Evolutionary conservation across 2,113 vertebrate species (phyloP).

Genomic region (Saccopteryx leptura): DNA sequence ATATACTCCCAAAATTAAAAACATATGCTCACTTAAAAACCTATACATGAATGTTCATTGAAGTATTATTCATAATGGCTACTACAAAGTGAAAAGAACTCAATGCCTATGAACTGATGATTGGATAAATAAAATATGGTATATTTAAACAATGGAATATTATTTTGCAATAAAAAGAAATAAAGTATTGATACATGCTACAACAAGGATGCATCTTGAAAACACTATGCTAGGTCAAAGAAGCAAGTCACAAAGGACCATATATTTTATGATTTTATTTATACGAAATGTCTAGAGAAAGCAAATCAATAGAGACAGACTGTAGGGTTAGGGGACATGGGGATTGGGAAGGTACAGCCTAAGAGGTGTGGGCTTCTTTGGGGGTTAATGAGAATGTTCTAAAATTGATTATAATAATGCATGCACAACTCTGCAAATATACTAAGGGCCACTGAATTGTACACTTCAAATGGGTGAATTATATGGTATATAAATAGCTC

Average conservation of each 20-base stretch:
- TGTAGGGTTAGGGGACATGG: not conserved
- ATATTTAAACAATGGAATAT: not conserved
- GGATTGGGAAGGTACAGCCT: not conserved
- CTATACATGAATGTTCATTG: not conserved
- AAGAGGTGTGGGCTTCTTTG: not conserved
- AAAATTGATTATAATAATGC: not conserved
- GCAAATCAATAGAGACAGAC: not conserved
- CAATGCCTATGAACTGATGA: not conserved
- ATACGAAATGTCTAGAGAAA: not conserved
- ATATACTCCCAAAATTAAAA: conserved; percentile 12
- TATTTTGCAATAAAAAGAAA: conserved; percentile 22
- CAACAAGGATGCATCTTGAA: not conserved
- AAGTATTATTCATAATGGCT: not conserved
- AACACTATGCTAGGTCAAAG: not conserved
- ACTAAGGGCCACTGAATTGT: not conserved
- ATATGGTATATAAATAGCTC: not conserved
- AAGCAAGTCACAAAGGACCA: not conserved
- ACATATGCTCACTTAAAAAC: not conserved
- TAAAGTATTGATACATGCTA: not conserved
- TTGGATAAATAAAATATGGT: not conserved
- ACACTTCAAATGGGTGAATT: not conserved
- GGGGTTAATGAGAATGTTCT: not conserved
- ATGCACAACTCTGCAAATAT: not conserved
- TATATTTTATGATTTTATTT: not conserved
- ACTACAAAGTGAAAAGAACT: not conserved